phyloP scores from a whole-genome alignment of 2,797 vertebrate species.

The Apogon talboti region DNA sequence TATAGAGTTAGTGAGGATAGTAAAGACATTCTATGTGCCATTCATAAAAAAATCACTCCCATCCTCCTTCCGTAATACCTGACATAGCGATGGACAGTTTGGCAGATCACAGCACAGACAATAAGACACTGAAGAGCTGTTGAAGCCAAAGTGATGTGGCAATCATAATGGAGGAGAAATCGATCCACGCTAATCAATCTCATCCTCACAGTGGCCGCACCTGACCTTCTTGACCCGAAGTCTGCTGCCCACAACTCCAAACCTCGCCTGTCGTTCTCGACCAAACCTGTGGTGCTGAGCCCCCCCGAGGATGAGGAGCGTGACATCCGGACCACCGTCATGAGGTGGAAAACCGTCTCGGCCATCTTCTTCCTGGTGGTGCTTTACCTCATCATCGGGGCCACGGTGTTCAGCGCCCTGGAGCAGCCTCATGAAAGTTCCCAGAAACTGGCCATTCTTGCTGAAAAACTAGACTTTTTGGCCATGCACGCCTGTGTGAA shows the following conservation, averaged over 20 bases:
- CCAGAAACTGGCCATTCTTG: slow-evolving; percentile 90
- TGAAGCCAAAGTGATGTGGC: neutral
- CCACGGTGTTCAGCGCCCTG: slow-evolving; percentile 94
- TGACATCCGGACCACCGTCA: slow-evolving; percentile 90
- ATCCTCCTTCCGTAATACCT: too few relatives aligned
- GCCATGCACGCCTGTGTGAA: slow-evolving; percentile 91
- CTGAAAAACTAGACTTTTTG: slow-evolving; percentile 92
- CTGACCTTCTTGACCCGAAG: slow-evolving; percentile 98
- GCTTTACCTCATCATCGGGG: slow-evolving; percentile 94
- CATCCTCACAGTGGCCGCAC: slow-evolving; percentile 92
- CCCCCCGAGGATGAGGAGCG: slow-evolving; percentile 90
- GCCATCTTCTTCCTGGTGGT: slow-evolving; percentile 98
- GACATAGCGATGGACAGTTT: neutral
- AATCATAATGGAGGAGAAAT: neutral
- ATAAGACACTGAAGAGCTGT: neutral
- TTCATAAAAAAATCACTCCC: neutral
- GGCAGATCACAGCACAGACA: neutral
- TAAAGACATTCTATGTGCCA: neutral
- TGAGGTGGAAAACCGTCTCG: slow-evolving; percentile 99
- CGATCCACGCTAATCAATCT: slow-evolving; percentile 27
- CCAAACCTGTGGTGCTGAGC: slow-evolving; percentile 89
- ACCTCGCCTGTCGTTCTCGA: slow-evolving; percentile 94
- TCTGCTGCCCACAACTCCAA: slow-evolving; percentile 94
- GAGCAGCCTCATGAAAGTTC: slow-evolving; percentile 95
- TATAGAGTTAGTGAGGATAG: neutral